Percentiles rank a stretch among this genome's conserved stretches.
These are phyloP conservation scores for Ophonus ardosiacus DNA, from an alignment of 2,888 invertebrate genomes.

Conservation along the genomic window DNA sequence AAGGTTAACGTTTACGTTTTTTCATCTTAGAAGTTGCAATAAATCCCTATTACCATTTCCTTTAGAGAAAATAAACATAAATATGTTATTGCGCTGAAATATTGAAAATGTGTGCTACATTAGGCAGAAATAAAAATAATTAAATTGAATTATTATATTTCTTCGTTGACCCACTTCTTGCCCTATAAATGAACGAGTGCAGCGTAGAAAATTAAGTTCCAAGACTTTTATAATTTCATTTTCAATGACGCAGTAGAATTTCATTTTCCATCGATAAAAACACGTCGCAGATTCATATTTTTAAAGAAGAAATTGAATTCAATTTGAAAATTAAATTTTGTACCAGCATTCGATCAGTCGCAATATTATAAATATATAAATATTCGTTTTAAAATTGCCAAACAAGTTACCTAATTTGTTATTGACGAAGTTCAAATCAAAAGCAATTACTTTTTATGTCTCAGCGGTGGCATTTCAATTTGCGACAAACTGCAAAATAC, in stretches of 20 bases:
- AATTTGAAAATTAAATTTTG: constrained; percentile 38
- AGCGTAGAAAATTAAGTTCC: neutral
- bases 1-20: too few relatives aligned
- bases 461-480: neutral
- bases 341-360: neutral
- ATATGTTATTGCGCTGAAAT: too few relatives aligned
- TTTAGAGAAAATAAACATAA: too few relatives aligned
- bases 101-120: neutral
- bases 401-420: neutral
- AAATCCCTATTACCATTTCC: too few relatives aligned
- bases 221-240: constrained; percentile 18
- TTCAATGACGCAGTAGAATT: constrained; percentile 10
- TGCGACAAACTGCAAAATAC: neutral
- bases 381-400: neutral
- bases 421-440: neutral
- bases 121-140: neutral
- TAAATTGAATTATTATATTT: constrained; percentile 12
- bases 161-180: constrained; percentile 1
- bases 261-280: constrained; percentile 24
- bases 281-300: constrained; percentile 7
- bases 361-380: neutral
- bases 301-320: constrained; percentile 11
- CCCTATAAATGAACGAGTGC: constrained; percentile 6
- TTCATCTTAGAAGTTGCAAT: too few relatives aligned
- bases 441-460: neutral